A percentile compares a stretch with the other conserved stretches of the same genome.
Conservation (phyloP, 2,797 vertebrate species). For the Pterois miles region DNA sequence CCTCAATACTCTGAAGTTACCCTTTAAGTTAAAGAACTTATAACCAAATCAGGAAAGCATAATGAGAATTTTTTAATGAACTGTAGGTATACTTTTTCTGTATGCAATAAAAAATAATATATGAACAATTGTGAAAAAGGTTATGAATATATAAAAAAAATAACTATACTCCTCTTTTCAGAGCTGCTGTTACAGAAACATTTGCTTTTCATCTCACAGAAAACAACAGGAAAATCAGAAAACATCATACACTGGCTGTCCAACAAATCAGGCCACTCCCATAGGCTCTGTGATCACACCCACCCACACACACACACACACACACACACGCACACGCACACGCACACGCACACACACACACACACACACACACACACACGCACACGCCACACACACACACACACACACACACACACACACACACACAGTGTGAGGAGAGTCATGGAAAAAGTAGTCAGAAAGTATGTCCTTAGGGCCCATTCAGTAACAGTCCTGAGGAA, state of each 20-base stretch:
- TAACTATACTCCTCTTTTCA: background rate
- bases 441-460: conserved; percentile 52
- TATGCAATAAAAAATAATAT: background rate
- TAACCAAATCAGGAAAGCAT: background rate
- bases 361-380: background rate
- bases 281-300: conserved; percentile 37
- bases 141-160: no score
- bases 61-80: rapidly evolving
- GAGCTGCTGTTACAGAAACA: background rate
- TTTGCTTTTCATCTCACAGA: background rate
- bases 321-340: background rate
- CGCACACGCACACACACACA: background rate
- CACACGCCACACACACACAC: background rate
- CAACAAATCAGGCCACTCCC: conserved; percentile 12
- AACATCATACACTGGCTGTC: background rate
- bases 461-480: background rate
- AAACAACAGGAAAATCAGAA: background rate
- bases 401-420: background rate
- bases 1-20: no score
- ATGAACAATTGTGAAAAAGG: background rate
- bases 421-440: background rate
- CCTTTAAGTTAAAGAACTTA: background rate
- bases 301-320: conserved; percentile 5
- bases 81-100: background rate
- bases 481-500: background rate